Conservation (phyloP, 2,113 vertebrate species). For the Odobenus rosmarus region DNA sequence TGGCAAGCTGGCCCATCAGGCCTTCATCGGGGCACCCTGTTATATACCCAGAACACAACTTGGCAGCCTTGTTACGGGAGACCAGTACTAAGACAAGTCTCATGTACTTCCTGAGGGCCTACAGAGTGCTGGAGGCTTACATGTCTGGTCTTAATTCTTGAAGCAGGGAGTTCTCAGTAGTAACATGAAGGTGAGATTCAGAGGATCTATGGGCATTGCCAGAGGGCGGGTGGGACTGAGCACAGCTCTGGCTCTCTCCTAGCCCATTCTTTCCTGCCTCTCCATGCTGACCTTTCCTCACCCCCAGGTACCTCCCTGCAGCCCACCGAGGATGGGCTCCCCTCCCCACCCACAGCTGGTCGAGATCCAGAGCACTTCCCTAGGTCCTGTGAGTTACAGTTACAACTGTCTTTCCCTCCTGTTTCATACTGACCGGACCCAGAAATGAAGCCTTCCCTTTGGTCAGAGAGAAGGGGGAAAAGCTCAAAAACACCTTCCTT, state of each 20-base stretch:
- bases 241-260: too few species aligned
- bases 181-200: background rate
- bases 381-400: background rate
- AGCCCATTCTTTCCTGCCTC: background rate
- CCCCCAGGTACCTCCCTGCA: background rate
- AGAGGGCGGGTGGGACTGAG: background rate
- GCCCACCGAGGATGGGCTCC: background rate
- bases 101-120: background rate
- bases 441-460: background rate
- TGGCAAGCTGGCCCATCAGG: fast-evolving
- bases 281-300: background rate
- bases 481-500: background rate
- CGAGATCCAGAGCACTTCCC: background rate
- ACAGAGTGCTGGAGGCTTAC: background rate
- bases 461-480: background rate
- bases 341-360: background rate
- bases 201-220: background rate
- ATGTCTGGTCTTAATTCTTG: background rate
- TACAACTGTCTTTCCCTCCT: background rate
- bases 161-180: background rate
- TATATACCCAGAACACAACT: background rate
- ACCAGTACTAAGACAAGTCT: background rate
- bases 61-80: background rate
- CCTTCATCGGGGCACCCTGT: background rate
- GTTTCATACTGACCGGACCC: background rate